phyloP scores from a whole-genome alignment of 2,113 vertebrate genomes.

The Platysternon megacephalum region DNA sequence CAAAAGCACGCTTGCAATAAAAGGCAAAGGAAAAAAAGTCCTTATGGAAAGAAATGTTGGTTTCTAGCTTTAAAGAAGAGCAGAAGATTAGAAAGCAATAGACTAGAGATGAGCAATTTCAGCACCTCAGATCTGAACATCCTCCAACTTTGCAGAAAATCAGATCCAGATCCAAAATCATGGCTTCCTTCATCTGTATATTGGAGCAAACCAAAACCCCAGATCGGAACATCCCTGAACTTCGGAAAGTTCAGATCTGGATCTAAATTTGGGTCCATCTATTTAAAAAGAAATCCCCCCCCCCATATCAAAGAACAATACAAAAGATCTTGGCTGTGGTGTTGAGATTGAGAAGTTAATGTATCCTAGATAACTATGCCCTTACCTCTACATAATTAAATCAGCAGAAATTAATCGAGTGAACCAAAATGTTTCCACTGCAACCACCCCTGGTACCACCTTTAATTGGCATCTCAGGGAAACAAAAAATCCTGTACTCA shows the following conservation, averaged over 20 bases:
- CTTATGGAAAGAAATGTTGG: not conserved
- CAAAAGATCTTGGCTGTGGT: not conserved
- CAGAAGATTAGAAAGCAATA: not conserved
- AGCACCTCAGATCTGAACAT: fast-evolving
- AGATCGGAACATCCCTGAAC: not conserved
- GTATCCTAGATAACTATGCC: not conserved
- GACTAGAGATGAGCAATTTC: not conserved
- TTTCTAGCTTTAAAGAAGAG: not conserved
- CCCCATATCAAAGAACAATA: not conserved
- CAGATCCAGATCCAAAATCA: not conserved
- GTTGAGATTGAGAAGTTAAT: not conserved
- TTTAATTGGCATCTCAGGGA: not conserved
- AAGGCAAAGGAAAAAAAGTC: not conserved
- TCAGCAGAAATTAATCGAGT: not conserved
- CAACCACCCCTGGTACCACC: not conserved
- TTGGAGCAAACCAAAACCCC: not conserved
- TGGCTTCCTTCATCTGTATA: not conserved
- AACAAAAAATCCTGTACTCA: not conserved
- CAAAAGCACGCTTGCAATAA: not conserved
- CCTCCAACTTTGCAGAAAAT: not conserved
- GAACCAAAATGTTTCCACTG: not conserved
- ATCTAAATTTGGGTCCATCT: not conserved
- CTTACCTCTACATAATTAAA: not conserved
- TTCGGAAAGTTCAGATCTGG: not conserved
- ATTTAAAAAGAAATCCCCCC: not conserved